Base-by-base conservation (phyloP, 2,113 vertebrate species). In the Calidris pygmaea region DNA sequence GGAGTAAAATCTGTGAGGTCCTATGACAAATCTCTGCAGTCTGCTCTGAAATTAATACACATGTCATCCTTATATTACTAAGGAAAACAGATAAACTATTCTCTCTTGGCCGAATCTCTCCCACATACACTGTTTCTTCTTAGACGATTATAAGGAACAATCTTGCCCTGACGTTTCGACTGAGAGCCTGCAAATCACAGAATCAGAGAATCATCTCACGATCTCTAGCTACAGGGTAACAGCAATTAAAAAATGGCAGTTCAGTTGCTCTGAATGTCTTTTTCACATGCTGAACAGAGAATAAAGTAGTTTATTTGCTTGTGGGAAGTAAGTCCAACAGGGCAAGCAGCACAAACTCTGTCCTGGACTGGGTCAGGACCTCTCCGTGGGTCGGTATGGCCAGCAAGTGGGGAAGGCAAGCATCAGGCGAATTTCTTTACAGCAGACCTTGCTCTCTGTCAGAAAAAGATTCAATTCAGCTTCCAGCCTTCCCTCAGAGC, bases 401-500 rank as follows among this genome's bases (percentile, higher is more conserved):
- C 72, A 89, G 39, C 43, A 76, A 4, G 4, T 0, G 4, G 37
- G 27, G 7, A 88, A 90, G 60, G 79, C n/a, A 81, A 83, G 22
- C 53, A 84, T 43, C 41, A 60, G 83, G 39, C 78, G 22, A 74
- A 75, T 76, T 87, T 84, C 63, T 86, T 87, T 37, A 59, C 2
- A 4, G 39, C n/a, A 89, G 62, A 89, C 48, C 14, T 94, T 70
- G 66, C 4, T 60, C 66, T 91, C 58, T 59, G 66, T 41, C n/a
- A 82, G 32, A 47, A 84, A 63, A 75, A 80, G 34, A 89, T 2
- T 82, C 37, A 87, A 96, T 72, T 95, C 70, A 85, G 62, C 80
- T 78, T 87, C 3, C 1, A 92, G 89, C 84, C 62, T 95, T 95
- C 95, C 86, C 68, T 93, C 41, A 32, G 77, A 72, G 77, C 80